phyloP scores from a whole-genome alignment of 2,797 vertebrate genomes.

The Steatocranus sp. region DNA sequence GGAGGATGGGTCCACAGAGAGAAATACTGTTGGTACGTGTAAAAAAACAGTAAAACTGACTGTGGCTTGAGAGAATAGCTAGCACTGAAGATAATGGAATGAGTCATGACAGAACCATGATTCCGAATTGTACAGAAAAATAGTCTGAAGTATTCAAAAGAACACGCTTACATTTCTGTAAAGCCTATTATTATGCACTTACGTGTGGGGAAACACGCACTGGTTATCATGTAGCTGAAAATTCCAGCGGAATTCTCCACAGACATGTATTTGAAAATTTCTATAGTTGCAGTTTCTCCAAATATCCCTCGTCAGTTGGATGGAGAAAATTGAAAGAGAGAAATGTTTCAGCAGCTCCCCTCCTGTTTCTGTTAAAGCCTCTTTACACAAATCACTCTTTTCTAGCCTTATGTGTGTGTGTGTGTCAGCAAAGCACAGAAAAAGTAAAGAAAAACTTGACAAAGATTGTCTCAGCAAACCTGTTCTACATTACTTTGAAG shows the following conservation, averaged over 20 bases:
- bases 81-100: neutral
- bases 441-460: conserved; percentile 31
- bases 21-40: neutral
- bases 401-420: conserved; percentile 1
- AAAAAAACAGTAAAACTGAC: neutral
- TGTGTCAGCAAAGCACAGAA: conserved; percentile 25
- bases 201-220: neutral
- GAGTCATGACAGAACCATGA: neutral
- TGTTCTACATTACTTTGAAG: conserved; percentile 42
- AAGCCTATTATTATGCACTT: neutral
- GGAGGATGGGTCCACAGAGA: neutral
- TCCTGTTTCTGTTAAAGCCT: conserved; percentile 37
- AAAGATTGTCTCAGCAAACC: conserved; percentile 26
- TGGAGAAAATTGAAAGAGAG: neutral
- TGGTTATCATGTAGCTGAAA: neutral
- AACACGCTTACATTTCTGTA: neutral
- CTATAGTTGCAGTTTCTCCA: conserved; percentile 22
- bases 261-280: conserved; percentile 45
- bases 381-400: conserved; percentile 18
- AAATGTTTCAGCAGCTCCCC: conserved; percentile 34
- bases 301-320: conserved; percentile 15
- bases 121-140: neutral
- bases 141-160: neutral
- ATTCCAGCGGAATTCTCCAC: conserved; percentile 8
- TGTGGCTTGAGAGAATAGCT: neutral